Percentiles rank a stretch among this genome's conserved stretches.
These are phyloP conservation scores for Allophyes oxyacanthae DNA, from an alignment of 2,888 invertebrate species.

Conservation along the genomic window DNA sequence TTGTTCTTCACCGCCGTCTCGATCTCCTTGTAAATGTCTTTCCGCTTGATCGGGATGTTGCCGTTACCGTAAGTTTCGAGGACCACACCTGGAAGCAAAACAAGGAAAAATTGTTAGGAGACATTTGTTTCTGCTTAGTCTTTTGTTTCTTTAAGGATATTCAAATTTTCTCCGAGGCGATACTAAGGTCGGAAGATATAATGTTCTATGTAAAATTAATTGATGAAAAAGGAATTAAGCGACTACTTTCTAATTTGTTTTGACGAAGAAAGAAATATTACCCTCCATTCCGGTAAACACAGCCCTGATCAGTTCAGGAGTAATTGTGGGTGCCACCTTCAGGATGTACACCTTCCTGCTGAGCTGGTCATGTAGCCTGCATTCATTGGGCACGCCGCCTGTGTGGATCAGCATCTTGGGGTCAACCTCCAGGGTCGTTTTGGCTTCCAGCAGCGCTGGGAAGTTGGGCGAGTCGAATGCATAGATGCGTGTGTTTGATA, in stretches of 20 bases:
- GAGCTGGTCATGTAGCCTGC: slow-evolving; percentile 92
- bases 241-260: background rate
- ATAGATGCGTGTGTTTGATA: slow-evolving; percentile 92
- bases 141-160: too few species aligned
- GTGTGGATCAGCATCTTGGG: slow-evolving; percentile 86
- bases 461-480: slow-evolving; percentile 97
- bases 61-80: slow-evolving; percentile 98
- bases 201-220: too few species aligned
- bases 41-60: slow-evolving; percentile 96
- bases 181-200: too few species aligned
- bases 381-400: slow-evolving; percentile 86
- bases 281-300: slow-evolving; percentile 92
- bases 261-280: slow-evolving; percentile 36
- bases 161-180: too few species aligned
- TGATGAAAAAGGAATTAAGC: too few species aligned
- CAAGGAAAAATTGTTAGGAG: too few species aligned
- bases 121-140: too few species aligned
- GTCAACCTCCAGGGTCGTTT: slow-evolving; percentile 92
- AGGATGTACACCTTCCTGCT: slow-evolving; percentile 95
- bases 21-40: slow-evolving; percentile 94
- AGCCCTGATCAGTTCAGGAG: slow-evolving; percentile 92
- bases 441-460: slow-evolving; percentile 92
- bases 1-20: slow-evolving; percentile 93
- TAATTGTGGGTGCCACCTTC: slow-evolving; percentile 97
- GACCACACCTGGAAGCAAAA: slow-evolving; percentile 91